Evolutionary conservation across 1,140 invertebrate species (phyloP), one percentile per base, ranked within the genome.

Genomic region (Hycleus cichorii): DNA sequence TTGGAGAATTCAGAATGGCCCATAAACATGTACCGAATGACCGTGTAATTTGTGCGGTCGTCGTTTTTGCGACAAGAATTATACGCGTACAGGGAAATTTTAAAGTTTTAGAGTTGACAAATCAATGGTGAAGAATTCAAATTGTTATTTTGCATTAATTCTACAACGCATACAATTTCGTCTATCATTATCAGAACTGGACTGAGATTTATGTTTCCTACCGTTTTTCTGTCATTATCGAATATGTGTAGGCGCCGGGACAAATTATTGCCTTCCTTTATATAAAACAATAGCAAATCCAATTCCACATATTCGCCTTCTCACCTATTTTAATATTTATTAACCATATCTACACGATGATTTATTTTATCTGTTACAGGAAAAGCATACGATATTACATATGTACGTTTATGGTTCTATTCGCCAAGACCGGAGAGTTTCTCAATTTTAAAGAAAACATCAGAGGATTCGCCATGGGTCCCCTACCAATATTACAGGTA

Each of bases 351-450:
- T 32, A 32, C 4, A 32, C 27, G 7, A 7, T 32, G 32, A 32
- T 32, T 32, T 32, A 32, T 7, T 32, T 32, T 32, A 32, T 7
- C 18, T 18, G 7, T 32, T 81, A 25, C 78, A 97, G 94, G 86
- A n/a, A 99, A 98, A 75, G 83, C 93, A 0, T 99, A 91, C 70
- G 95, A 98, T 69, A 97, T 99, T 58, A 98, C 95, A 0, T 98
- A 98, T 69, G 87, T 99, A 2, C 80, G 92, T 47, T 77, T 98
- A 11, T 83, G 93, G 59, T 99, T 98, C 76, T 87, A 93, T 61
- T 95, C 94, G 1, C 93, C 95, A 0, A 78, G 95, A 45, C 97
- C 97, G 0, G 95, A 99, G 70, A 97, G 93, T 74, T 98, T 98
- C 78, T 91, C 91, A 6, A 95, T 99, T 64, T 98, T 92, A 74